A percentile compares a stretch with the other conserved stretches of the same genome.
Conservation (phyloP, 2,888 invertebrate genomes). For the Trypoxylon attenuatum region DNA sequence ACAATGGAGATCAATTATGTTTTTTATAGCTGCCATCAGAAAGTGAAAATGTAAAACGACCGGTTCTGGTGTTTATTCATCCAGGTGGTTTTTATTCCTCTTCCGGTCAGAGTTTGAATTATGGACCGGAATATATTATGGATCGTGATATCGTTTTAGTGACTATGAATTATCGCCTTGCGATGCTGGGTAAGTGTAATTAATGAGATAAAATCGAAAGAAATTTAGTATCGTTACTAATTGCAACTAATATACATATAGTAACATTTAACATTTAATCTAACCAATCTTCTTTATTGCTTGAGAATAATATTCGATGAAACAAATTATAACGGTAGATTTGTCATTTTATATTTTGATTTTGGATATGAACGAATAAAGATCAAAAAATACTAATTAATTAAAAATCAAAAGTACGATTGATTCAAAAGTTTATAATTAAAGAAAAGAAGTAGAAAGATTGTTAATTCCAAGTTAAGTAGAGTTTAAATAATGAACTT, state of each 20-base stretch:
- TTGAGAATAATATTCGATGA: no score
- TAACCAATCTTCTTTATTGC: no score
- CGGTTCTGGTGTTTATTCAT: slow-evolving; percentile 83
- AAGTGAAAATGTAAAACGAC: slow-evolving; percentile 59
- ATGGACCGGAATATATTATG: slow-evolving; percentile 63
- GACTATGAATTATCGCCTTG: slow-evolving; percentile 66
- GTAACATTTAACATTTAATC: not conserved
- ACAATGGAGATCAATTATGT: no score
- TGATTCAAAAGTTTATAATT: no score
- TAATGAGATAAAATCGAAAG: not conserved
- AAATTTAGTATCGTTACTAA: not conserved
- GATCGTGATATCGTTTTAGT: slow-evolving; percentile 68
- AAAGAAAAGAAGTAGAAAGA: no score
- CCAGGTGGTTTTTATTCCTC: slow-evolving; percentile 81
- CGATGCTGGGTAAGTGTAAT: slow-evolving; percentile 61
- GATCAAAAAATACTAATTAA: no score
- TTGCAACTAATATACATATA: not conserved
- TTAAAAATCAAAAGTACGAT: no score
- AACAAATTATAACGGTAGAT: no score
- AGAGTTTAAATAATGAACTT: not conserved
- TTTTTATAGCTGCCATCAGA: slow-evolving; percentile 25
- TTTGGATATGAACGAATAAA: no score
- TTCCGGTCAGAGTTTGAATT: slow-evolving; percentile 77
- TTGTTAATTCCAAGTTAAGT: no score
- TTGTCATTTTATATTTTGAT: no score